Evolutionary conservation across 2,113 vertebrate genomes (phyloP), one percentile per base, ranked within the genome.

Genomic region (Phycodurus eques): DNA sequence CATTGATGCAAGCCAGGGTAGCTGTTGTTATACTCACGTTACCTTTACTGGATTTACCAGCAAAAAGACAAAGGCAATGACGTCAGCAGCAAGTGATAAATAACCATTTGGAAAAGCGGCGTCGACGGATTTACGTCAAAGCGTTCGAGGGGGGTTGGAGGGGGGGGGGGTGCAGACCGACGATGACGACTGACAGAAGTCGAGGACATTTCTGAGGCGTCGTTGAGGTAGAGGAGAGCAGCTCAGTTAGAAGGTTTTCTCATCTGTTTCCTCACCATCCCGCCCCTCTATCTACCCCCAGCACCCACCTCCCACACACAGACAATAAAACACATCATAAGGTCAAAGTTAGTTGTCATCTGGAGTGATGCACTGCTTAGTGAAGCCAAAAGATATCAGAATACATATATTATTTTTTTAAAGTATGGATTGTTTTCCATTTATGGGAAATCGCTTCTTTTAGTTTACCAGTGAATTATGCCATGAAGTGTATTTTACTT

Each of bases 311-410:
- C 2, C 66, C 71, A 77, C 75, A 72, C 66, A 70, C 46, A 60
- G 51, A 67, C 75, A 74, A 77, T 70, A 73, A 83, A 83, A 88
- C 61, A 71, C 84, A 85, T 81, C 76, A 75, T 53, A 35, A 71
- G 73, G 71, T 83, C 72, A 80, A 67, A 81, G 71, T 71, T 39
- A 76, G 81, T 70, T 80, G 71, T 78, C 82, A 72, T 85, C 76
- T 72, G 12, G 65, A 71, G 27, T 79, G 79, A 87, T 80, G 80
- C 43, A 54, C 77, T 78, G 80, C 78, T 75, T 77, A 75, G 76
- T 66, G 67, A 75, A 62, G 62, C 44, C 22, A 61, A 61, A 60
- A 19, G 14, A 31, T 33, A 35, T 17, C 5, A 60, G 31, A 60
- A 14, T 27, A 53, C 49, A 20, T 53, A 5, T 7, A 22, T 22